phyloP scores from a whole-genome alignment of 1,140 invertebrate species.

The Trissolcus basalis region DNA sequence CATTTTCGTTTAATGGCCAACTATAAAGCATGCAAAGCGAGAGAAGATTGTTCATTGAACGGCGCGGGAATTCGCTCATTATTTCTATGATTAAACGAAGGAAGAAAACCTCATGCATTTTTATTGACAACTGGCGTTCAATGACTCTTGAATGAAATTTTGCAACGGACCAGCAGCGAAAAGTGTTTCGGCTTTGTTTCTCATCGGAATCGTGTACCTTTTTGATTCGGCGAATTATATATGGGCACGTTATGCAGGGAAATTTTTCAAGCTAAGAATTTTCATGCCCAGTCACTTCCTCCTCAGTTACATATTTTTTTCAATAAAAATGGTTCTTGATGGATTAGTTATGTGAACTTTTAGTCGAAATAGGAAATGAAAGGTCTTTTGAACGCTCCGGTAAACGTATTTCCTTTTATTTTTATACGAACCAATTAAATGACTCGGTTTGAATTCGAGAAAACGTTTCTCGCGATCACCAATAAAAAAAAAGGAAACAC shows the following conservation, averaged over 20 bases:
- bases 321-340: conserved; percentile 17
- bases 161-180: no score
- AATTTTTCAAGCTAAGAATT: no score
- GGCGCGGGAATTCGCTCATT: conserved; percentile 1
- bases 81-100: conserved; percentile 8
- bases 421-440: conserved; percentile 17
- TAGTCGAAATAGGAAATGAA: conserved; percentile 34
- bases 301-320: background rate
- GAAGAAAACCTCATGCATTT: conserved; percentile 16
- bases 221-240: no score
- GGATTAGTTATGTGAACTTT: conserved; percentile 18
- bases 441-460: conserved; percentile 22
- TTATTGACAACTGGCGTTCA: no score
- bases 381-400: conserved; percentile 21
- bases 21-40: conserved; percentile 13
- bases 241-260: no score
- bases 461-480: conserved; percentile 12
- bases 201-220: no score
- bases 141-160: no score
- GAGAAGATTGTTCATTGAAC: conserved; percentile 7
- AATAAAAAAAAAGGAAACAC: background rate
- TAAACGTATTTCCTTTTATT: conserved; percentile 34
- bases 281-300: conserved; percentile 20
- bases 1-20: conserved; percentile 24
- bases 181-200: no score